These are phyloP conservation scores for Lagodon rhomboides DNA, from an alignment of 2,797 vertebrate species.

Conservation along the genomic window DNA sequence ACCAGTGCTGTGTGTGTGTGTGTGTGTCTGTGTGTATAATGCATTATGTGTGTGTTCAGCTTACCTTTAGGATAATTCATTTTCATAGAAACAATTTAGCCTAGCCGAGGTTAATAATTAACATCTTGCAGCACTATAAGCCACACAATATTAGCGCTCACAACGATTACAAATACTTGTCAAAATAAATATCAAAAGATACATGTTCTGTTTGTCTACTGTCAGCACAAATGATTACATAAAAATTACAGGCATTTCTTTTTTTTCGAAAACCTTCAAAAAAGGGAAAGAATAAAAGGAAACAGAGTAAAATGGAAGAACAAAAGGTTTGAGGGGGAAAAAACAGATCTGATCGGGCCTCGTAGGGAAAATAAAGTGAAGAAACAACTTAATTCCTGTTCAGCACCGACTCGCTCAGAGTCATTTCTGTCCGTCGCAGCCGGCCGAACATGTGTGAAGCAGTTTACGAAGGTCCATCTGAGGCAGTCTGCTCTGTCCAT, in stretches of 20 bases:
- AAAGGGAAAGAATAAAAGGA: constrained; percentile 28
- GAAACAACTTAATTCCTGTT: constrained; percentile 29
- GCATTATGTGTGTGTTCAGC: constrained; percentile 23
- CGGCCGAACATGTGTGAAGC: constrained; percentile 29
- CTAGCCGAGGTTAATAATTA: constrained; percentile 70
- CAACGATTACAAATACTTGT: constrained; percentile 72
- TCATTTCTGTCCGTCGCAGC: constrained; percentile 37
- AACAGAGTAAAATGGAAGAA: constrained; percentile 46
- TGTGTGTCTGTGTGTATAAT: constrained; percentile 26
- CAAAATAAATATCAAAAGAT: constrained; percentile 83
- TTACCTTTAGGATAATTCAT: constrained; percentile 48
- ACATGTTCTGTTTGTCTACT: constrained; percentile 66
- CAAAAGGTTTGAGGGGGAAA: constrained; percentile 16
- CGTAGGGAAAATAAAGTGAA: constrained; percentile 28
- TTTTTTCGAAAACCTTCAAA: constrained; percentile 43
- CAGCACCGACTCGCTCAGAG: constrained; percentile 7
- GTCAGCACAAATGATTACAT: constrained; percentile 73
- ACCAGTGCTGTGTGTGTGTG: constrained; percentile 19
- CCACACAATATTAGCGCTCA: constrained; percentile 68
- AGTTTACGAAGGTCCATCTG: constrained; percentile 20
- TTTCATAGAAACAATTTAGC: constrained; percentile 47
- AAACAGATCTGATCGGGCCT: background rate
- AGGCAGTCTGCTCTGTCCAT: constrained; percentile 30
- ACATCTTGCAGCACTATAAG: constrained; percentile 63
- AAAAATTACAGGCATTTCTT: constrained; percentile 54